Conservation (phyloP, 2,888 invertebrate species). For the Diadegma fenestrale region DNA sequence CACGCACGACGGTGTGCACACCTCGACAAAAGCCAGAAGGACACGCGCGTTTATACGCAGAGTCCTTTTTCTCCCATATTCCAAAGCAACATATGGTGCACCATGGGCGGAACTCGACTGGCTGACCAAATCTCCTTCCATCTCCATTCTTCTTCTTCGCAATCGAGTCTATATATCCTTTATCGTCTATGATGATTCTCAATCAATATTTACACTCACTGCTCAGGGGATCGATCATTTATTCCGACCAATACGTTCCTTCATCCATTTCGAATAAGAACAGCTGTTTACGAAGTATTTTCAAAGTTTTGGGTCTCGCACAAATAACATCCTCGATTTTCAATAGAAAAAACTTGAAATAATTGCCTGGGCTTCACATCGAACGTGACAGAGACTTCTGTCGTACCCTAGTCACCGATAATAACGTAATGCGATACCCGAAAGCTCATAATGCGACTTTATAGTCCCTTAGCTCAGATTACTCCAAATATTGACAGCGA, state of each 20-base stretch:
- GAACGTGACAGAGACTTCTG: slow-evolving; percentile 59
- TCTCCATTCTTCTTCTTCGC: neutral
- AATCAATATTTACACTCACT: slow-evolving; percentile 19
- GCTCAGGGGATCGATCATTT: neutral
- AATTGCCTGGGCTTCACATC: neutral
- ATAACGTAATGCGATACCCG: slow-evolving; percentile 43
- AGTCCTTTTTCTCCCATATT: slow-evolving; percentile 63
- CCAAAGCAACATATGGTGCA: slow-evolving; percentile 73
- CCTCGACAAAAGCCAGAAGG: slow-evolving; percentile 76
- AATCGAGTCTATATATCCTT: slow-evolving; percentile 44
- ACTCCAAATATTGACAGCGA: slow-evolving; percentile 34
- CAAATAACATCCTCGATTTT: neutral
- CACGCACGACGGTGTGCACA: slow-evolving; percentile 54
- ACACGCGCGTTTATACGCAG: slow-evolving; percentile 72
- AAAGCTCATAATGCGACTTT: slow-evolving; percentile 32
- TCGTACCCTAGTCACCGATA: slow-evolving; percentile 9
- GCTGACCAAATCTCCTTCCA: slow-evolving; percentile 40
- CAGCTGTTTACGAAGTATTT: neutral
- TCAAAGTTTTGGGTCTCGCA: neutral
- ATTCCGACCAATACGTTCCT: neutral
- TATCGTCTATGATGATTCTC: slow-evolving; percentile 16
- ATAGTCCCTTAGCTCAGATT: slow-evolving; percentile 64
- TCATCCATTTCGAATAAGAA: neutral
- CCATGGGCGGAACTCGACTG: slow-evolving; percentile 71
- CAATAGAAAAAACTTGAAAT: no score